phyloP scores from a whole-genome alignment of 2,113 vertebrate species.

The Otus sunia region DNA sequence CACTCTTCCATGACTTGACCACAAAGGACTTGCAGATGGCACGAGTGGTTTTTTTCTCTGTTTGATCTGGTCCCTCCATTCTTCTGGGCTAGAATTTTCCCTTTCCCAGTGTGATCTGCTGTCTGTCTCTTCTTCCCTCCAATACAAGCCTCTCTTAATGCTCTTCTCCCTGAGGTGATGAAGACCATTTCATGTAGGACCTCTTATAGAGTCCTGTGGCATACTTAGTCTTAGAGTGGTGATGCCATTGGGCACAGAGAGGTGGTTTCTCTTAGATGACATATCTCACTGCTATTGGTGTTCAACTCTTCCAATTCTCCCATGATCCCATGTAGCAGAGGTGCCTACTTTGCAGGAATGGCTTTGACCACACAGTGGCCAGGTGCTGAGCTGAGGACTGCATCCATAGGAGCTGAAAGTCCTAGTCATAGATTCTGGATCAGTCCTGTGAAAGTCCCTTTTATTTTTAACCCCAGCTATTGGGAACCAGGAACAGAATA shows the following conservation, averaged over 20 bases:
- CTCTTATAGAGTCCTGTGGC: not conserved
- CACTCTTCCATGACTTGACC: slow-evolving; percentile 52
- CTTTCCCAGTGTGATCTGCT: not conserved
- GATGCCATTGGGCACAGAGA: not conserved
- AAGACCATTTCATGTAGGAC: not conserved
- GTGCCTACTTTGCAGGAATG: not conserved
- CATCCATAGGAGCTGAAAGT: not conserved
- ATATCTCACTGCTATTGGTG: not conserved
- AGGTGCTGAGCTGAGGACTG: not conserved
- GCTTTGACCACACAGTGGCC: not conserved
- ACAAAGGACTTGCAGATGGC: slow-evolving; percentile 44
- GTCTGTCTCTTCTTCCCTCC: not conserved
- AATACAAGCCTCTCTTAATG: not conserved
- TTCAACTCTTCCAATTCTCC: not conserved
- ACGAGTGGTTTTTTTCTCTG: not conserved
- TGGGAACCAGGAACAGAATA: not conserved
- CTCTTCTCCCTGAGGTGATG: not conserved
- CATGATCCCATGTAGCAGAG: fast-evolving
- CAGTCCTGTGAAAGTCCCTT: not conserved
- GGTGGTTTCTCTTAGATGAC: not conserved
- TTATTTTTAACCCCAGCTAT: not conserved
- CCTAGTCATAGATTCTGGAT: not conserved
- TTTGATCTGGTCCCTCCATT: not conserved
- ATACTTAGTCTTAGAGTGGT: not conserved
- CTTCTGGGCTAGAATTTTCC: not conserved